Conservation (phyloP, 1,140 invertebrate species). For the Apis laboriosa region DNA sequence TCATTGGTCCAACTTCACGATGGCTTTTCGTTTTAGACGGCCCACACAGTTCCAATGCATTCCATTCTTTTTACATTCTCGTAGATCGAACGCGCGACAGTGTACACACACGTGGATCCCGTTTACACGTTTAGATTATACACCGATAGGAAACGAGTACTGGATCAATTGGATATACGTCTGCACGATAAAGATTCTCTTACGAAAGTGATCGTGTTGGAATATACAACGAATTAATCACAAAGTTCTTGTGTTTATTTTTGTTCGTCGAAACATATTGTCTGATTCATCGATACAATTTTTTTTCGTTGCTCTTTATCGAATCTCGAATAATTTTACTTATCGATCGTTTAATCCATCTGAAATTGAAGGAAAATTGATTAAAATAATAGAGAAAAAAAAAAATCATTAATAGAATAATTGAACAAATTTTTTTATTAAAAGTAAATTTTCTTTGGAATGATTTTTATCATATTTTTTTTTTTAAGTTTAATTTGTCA, state of each 20-base stretch:
- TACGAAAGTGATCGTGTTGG: constrained; percentile 49
- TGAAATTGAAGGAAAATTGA: not conserved
- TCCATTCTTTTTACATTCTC: not conserved
- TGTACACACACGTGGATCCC: not conserved
- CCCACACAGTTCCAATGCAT: no score
- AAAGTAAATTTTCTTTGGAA: no score
- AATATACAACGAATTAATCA: constrained; percentile 34
- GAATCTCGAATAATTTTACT: not conserved
- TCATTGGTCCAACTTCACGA: not conserved
- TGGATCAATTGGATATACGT: constrained; percentile 47
- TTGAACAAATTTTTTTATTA: no score
- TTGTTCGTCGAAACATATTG: not conserved
- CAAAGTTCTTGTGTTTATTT: not conserved
- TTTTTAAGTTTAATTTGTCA: no score
- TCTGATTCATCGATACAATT: constrained; percentile 55
- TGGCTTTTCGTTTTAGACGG: not conserved
- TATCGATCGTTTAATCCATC: not conserved
- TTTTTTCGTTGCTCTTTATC: not conserved
- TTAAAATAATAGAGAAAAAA: not conserved
- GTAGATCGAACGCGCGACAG: not conserved
- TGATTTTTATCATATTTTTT: no score
- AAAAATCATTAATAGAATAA: no score
- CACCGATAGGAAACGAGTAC: constrained; percentile 35
- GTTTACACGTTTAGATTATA: constrained; percentile 4
- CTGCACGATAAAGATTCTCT: constrained; percentile 48